Percentiles rank a stretch among this genome's conserved stretches.
These are phyloP conservation scores for Epinotia brunnichana DNA, from an alignment of 2,888 invertebrate species.

Conservation along the genomic window DNA sequence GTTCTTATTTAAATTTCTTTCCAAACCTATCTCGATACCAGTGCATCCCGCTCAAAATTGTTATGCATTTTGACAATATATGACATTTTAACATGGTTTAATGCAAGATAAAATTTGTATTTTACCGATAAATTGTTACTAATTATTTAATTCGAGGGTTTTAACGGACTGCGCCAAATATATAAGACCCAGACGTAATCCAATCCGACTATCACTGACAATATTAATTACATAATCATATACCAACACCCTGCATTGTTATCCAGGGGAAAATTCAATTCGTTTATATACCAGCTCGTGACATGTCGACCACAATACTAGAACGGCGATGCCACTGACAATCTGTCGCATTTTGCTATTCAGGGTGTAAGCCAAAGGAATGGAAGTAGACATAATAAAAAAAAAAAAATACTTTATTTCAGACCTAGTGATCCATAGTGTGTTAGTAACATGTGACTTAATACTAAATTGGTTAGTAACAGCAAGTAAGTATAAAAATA, in stretches of 20 bases:
- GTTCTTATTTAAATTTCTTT: too few relatives aligned
- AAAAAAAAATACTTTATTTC: too few relatives aligned
- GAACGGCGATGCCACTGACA: background rate
- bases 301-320: background rate
- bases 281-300: background rate
- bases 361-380: too few relatives aligned
- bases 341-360: background rate
- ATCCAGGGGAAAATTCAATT: background rate
- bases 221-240: slow-evolving; percentile 1
- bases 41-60: too few relatives aligned
- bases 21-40: too few relatives aligned
- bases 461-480: too few relatives aligned
- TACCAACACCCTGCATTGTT: background rate
- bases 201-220: background rate
- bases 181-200: background rate
- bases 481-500: too few relatives aligned
- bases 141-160: background rate
- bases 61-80: background rate
- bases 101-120: background rate
- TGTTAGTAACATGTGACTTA: too few relatives aligned
- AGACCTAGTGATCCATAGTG: too few relatives aligned
- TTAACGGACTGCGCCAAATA: background rate
- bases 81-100: background rate
- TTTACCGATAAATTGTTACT: background rate
- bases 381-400: too few relatives aligned